Conservation (phyloP, 2,113 vertebrate genomes). For the Desmodus rotundus region DNA sequence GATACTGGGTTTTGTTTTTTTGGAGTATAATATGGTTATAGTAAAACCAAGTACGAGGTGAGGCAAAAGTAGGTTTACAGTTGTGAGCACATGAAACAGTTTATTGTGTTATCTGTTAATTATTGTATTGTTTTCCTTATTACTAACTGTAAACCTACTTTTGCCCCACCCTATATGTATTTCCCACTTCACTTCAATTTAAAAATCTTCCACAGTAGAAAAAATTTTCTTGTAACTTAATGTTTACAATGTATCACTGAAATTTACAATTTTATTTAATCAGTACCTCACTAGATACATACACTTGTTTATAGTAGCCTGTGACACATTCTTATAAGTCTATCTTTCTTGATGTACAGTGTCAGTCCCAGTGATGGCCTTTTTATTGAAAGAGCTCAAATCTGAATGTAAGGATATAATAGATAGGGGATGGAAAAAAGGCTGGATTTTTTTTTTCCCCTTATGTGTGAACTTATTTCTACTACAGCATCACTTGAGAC, state of each 20-base stretch:
- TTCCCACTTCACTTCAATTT: not conserved
- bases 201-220: not conserved
- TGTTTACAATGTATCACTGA: not conserved
- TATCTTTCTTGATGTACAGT: not conserved
- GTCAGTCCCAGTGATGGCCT: not conserved
- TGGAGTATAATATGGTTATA: not conserved
- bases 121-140: not conserved
- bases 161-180: not conserved
- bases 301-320: not conserved
- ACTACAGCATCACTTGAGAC: not conserved
- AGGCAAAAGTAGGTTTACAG: not conserved
- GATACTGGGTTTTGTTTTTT: not conserved
- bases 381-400: not conserved
- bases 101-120: not conserved
- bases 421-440: not conserved
- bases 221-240: not conserved
- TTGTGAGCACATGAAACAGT: not conserved
- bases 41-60: not conserved
- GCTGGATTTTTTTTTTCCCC: not conserved
- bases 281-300: not conserved
- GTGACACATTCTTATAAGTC: not conserved
- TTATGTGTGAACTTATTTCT: not conserved
- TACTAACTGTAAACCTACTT: not conserved
- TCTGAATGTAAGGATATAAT: constrained; percentile 24
- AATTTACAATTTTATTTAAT: constrained; percentile 23